Evolutionary conservation across 2,797 vertebrate genomes (phyloP).

Genomic region (Pseudochirops corinnae): DNA sequence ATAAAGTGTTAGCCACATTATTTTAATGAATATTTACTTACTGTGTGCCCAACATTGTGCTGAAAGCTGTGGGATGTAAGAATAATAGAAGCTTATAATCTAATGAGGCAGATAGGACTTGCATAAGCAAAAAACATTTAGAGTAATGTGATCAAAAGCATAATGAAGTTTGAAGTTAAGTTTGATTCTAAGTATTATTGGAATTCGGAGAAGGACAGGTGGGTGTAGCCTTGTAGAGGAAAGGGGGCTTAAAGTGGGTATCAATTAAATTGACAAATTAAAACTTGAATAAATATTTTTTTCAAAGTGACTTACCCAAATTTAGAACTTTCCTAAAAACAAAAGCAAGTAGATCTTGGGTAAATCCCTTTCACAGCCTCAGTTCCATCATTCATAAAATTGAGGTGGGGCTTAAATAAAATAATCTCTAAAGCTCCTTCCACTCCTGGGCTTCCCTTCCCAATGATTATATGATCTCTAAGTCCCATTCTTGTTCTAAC

Average conservation of each 20-base stretch:
- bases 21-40: conserved; percentile 5
- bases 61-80: background rate
- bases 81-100: background rate
- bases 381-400: background rate
- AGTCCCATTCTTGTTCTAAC: background rate
- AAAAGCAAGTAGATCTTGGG: background rate
- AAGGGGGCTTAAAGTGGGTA: background rate
- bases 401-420: background rate
- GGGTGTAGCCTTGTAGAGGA: background rate
- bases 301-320: background rate
- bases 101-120: background rate
- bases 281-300: background rate
- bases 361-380: background rate
- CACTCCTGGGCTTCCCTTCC: background rate
- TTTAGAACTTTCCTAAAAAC: background rate
- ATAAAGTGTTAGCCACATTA: background rate
- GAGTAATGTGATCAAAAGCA: background rate
- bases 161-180: background rate
- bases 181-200: background rate
- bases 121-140: background rate
- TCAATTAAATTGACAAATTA: background rate
- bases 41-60: background rate
- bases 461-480: background rate
- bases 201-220: background rate
- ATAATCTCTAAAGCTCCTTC: background rate